Conservation (phyloP, 2,888 invertebrate species). For the Tipula vernalis region DNA sequence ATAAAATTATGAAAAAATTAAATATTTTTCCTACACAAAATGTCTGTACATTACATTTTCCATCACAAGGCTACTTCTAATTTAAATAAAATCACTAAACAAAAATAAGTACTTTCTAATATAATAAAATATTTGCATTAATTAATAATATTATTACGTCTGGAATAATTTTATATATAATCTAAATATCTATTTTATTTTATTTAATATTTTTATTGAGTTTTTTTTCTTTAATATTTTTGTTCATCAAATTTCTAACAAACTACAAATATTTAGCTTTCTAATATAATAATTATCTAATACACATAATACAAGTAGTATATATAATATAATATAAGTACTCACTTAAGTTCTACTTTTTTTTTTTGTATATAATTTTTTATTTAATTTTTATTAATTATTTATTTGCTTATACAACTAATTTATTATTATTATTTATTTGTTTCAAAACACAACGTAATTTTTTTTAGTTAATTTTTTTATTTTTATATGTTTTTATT, state of each 20-base stretch:
- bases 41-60: neutral
- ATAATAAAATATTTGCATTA: neutral
- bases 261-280: slow-evolving; percentile 9
- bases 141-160: neutral
- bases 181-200: slow-evolving; percentile 5
- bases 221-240: neutral
- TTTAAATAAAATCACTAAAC: neutral
- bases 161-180: neutral
- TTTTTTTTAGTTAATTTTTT: neutral
- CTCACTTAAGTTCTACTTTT: slow-evolving; percentile 6
- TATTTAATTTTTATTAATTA: neutral
- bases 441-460: neutral
- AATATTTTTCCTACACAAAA: neutral
- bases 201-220: neutral
- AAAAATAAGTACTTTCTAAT: neutral
- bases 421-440: slow-evolving; percentile 5
- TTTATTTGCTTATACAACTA: neutral
- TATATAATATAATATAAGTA: neutral
- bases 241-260: neutral
- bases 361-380: neutral
- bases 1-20: neutral
- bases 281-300: slow-evolving; percentile 5
- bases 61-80: neutral
- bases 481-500: neutral
- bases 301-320: slow-evolving; percentile 9